These are phyloP conservation scores for Cranoglanis bouderius DNA, from an alignment of 2,113 vertebrate genomes.

Conservation along the genomic window DNA sequence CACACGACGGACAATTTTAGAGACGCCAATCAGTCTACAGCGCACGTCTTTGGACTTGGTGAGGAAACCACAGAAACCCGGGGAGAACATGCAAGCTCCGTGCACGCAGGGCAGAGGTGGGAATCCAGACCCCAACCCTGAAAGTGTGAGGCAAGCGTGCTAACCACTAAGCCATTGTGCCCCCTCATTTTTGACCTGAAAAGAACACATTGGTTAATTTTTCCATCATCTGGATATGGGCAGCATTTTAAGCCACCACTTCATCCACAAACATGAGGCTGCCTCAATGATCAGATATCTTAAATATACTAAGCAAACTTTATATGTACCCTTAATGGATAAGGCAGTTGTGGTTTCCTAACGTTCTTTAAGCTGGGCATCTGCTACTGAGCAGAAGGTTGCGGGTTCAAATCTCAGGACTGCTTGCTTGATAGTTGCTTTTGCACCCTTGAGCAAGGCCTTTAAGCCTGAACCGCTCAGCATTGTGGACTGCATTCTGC, in stretches of 20 bases:
- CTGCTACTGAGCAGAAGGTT: neutral
- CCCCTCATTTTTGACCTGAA: too few relatives aligned
- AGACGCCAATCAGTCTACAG: too few relatives aligned
- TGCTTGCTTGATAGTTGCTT: too few relatives aligned
- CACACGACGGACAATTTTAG: too few relatives aligned
- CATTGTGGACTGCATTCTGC: neutral
- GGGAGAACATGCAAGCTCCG: too few relatives aligned
- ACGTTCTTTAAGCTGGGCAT: neutral
- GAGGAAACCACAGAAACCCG: too few relatives aligned
- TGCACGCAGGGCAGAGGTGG: too few relatives aligned
- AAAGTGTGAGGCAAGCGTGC: too few relatives aligned
- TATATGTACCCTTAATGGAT: neutral
- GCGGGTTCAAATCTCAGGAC: neutral
- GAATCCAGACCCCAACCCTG: too few relatives aligned
- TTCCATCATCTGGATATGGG: neutral
- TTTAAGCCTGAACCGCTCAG: too few relatives aligned
- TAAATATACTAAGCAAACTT: neutral
- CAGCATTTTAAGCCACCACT: neutral
- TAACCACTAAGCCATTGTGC: too few relatives aligned
- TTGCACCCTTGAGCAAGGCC: neutral
- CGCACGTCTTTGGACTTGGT: too few relatives aligned
- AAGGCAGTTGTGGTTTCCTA: neutral
- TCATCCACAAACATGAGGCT: neutral
- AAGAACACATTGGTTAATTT: neutral
- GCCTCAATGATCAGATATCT: neutral